Percentiles rank a stretch among this genome's conserved stretches.
Evolutionary conservation across 2,888 invertebrate genomes (phyloP).

Genomic region (Crepidodera aurea): DNA sequence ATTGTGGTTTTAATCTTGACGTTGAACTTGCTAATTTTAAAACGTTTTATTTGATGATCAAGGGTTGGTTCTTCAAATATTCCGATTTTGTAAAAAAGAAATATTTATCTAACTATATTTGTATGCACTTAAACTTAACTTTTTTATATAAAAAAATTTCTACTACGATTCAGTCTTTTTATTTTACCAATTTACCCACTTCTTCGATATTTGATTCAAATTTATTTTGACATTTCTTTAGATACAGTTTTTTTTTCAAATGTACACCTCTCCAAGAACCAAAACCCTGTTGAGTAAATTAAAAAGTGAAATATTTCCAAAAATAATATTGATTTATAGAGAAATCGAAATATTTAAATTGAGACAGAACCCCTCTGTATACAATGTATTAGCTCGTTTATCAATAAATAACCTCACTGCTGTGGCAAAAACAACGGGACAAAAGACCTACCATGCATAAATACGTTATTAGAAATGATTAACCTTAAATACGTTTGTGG

Average conservation of each 20-base stretch:
- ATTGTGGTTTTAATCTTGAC: too few species aligned
- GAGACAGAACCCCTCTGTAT: too few species aligned
- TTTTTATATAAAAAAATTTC: too few species aligned
- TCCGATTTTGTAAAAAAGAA: neutral
- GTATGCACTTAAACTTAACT: neutral
- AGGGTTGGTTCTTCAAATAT: neutral
- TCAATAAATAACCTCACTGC: too few species aligned
- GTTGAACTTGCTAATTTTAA: too few species aligned
- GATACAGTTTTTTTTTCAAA: conserved; percentile 32
- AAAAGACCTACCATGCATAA: too few species aligned
- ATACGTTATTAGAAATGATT: too few species aligned
- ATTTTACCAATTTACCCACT: conserved; percentile 9
- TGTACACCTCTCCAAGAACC: conserved; percentile 57
- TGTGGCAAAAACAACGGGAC: too few species aligned
- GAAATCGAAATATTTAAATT: neutral
- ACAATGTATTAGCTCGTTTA: too few species aligned
- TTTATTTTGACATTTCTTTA: conserved; percentile 35
- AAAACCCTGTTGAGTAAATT: conserved; percentile 48
- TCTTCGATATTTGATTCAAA: conserved; percentile 19
- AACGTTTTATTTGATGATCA: too few species aligned
- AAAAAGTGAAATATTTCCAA: conserved; percentile 15
- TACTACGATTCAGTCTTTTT: neutral
- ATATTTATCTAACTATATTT: conserved; percentile 4
- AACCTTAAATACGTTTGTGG: too few species aligned
- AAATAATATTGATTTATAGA: neutral